Evolutionary conservation across 2,797 vertebrate species (phyloP), one percentile per base, ranked within the genome.

Genomic region (Urosaurus nigricauda): DNA sequence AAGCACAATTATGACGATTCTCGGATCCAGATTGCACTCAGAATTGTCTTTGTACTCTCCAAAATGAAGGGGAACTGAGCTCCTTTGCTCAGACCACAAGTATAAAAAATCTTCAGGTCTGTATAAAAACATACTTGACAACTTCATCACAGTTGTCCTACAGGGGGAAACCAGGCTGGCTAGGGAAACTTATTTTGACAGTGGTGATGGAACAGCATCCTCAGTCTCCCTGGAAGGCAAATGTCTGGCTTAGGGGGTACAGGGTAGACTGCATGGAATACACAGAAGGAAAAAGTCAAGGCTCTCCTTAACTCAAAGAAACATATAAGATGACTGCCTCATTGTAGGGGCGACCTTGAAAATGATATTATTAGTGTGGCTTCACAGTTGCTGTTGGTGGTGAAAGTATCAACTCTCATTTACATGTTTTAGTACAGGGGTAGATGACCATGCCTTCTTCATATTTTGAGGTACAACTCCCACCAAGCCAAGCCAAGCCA

Each of bases 1-100:
- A 88, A 89, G 82, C 35, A 51, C 47, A 47, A 40, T 82, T 79
- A 40, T 79, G 63, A 63, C 32, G 89, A 87, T 90, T 87, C 86
- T 87, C 58, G 88, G 88, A 2, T 11, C 19, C 19, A 40, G 29
- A 70, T 53, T 37, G 86, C 81, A 51, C 35, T 84, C 89, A 29
- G 68, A 83, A 83, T 83, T 86, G 32, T 4, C 0, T 16, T 53
- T 40, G 35, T 83, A 82, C 88, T 70, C 83, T 73, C 84, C 68
- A 90, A 84, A 90, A 37, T n/a, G 37, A 0, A 16, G 40, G 60
- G 8, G 37, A 58, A 21, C 7, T 16, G 4, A 47, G 35, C 17
- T 51, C 43, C 6, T 79, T 9, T 40, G 75, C 17, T 68, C 43
- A 79, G 21, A 9, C 3, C 5, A n/a, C 26, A 53, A 40, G 47